Evolutionary conservation across 1,140 invertebrate genomes (phyloP).

Genomic region (Mactra quadrangularis): DNA sequence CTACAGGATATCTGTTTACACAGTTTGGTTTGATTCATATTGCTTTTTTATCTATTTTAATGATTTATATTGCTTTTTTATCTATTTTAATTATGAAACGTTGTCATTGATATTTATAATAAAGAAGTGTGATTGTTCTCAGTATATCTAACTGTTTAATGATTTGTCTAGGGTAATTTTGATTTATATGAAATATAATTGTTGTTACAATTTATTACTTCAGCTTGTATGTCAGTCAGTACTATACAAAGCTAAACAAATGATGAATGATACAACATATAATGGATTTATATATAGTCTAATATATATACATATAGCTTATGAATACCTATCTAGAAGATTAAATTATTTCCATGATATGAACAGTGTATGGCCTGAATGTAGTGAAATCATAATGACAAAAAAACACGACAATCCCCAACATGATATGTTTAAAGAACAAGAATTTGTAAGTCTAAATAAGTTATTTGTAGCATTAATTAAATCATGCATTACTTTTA

Average conservation of each 20-base stretch:
- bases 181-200: too few species aligned
- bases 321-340: constrained; percentile 22
- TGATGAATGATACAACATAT: neutral
- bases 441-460: constrained; percentile 52
- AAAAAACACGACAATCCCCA: constrained; percentile 27
- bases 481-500: too few species aligned
- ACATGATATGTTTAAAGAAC: constrained; percentile 48
- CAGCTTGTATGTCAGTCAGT: constrained; percentile 22
- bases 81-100: too few species aligned
- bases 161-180: too few species aligned
- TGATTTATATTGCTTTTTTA: too few species aligned
- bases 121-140: neutral
- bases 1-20: too few species aligned
- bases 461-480: too few species aligned
- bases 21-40: too few species aligned
- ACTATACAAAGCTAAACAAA: neutral
- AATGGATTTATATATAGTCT: neutral
- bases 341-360: constrained; percentile 45
- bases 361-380: constrained; percentile 55
- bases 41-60: too few species aligned
- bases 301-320: constrained; percentile 34
- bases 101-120: neutral
- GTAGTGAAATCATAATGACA: constrained; percentile 3
- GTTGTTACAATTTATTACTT: too few species aligned
- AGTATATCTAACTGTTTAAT: neutral